These are phyloP conservation scores for Vulpes lagopus DNA, from an alignment of 2,113 vertebrate genomes.

Conservation along the genomic window DNA sequence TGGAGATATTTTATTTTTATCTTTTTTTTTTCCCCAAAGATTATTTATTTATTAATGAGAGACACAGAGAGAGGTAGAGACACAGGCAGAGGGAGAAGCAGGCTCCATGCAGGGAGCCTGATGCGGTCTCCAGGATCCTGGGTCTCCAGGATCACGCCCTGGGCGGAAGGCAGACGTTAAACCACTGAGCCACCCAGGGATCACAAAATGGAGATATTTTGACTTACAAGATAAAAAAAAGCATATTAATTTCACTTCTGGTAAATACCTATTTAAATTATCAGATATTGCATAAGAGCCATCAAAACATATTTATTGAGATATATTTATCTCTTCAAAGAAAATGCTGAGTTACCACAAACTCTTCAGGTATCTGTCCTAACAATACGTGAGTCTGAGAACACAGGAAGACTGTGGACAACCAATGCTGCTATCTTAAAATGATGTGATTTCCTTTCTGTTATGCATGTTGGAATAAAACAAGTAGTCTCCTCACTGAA, in stretches of 20 bases:
- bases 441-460: not conserved
- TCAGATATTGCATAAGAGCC: not conserved
- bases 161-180: too few relatives aligned
- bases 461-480: not conserved
- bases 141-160: too few relatives aligned
- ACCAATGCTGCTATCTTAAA: not conserved
- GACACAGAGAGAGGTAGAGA: too few relatives aligned
- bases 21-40: too few relatives aligned
- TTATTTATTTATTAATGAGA: too few relatives aligned
- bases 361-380: not conserved
- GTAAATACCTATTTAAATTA: not conserved
- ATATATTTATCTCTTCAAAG: not conserved
- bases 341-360: not conserved
- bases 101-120: too few relatives aligned
- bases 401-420: not conserved
- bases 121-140: too few relatives aligned
- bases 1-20: not conserved
- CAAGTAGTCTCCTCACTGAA: not conserved
- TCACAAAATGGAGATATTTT: not conserved
- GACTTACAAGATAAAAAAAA: slow-evolving; percentile 20
- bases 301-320: not conserved
- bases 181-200: too few relatives aligned
- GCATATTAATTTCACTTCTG: not conserved
- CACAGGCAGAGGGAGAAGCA: too few relatives aligned
- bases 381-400: not conserved